Evolutionary conservation across 2,888 invertebrate genomes (phyloP).

Genomic region (Auanema freiburgensis): DNA sequence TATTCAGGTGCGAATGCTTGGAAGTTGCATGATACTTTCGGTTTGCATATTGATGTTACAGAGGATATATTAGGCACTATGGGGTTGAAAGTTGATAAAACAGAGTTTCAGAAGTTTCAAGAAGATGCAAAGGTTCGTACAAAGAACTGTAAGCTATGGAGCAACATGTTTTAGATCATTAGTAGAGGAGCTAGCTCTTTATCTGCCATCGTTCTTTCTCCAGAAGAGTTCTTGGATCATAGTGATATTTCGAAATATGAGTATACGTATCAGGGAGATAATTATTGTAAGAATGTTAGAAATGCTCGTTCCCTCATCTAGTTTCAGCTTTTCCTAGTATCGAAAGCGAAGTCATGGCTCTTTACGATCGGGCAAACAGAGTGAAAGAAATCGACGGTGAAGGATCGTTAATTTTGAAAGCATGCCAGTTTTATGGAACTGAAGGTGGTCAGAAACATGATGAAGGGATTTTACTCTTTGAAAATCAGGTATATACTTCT

Average conservation of each 20-base stretch:
- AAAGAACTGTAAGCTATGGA: no score
- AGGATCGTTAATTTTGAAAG: constrained; percentile 26
- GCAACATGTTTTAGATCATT: no score
- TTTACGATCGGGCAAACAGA: no score
- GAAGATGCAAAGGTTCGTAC: constrained; percentile 1
- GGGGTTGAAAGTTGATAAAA: constrained; percentile 33
- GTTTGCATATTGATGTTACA: constrained; percentile 38
- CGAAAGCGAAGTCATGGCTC: no score
- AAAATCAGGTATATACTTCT: neutral
- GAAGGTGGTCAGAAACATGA: constrained; percentile 19
- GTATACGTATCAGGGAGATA: no score
- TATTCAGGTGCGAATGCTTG: constrained; percentile 29
- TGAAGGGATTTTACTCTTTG: neutral
- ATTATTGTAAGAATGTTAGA: no score
- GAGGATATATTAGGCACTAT: constrained; percentile 26
- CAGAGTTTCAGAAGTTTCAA: constrained; percentile 22
- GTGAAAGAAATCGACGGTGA: constrained; percentile 1
- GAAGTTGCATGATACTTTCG: constrained; percentile 34
- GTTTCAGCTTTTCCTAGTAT: no score
- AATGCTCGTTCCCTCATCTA: no score
- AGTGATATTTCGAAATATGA: no score
- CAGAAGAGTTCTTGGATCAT: no score
- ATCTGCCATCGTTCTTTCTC: no score
- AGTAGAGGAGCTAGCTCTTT: no score
- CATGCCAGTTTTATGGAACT: constrained; percentile 34